phyloP scores from a whole-genome alignment of 2,797 vertebrate genomes.

The Numenius phaeopus region DNA sequence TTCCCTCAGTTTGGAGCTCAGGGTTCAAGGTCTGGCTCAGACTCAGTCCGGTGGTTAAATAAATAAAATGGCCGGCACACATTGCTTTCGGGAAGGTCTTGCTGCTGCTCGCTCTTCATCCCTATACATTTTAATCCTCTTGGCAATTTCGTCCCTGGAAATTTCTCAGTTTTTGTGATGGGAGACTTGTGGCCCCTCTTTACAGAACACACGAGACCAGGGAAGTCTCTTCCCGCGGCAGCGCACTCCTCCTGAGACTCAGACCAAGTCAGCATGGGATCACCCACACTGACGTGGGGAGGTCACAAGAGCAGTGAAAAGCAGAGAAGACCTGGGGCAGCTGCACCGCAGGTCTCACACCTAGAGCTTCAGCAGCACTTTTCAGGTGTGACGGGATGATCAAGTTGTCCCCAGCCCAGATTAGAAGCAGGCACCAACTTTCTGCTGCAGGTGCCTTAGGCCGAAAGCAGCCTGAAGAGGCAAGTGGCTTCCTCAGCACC shows the following conservation, averaged over 20 bases:
- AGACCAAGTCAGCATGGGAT: background rate
- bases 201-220: fast-evolving
- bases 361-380: background rate
- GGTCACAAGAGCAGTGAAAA: background rate
- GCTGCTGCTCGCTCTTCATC: background rate
- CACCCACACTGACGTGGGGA: background rate
- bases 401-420: background rate
- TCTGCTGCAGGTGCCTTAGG: background rate
- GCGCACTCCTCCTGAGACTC: background rate
- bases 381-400: background rate
- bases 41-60: background rate
- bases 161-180: background rate
- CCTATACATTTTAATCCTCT: background rate
- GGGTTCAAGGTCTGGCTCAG: background rate
- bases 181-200: background rate
- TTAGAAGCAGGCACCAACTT: background rate
- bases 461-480: background rate
- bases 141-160: background rate
- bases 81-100: background rate
- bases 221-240: background rate
- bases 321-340: background rate
- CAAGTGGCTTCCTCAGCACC: conserved; percentile 22
- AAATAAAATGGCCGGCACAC: background rate
- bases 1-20: background rate
- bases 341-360: background rate